Conservation (phyloP, 2,113 vertebrate species). For the Misgurnus anguillicaudatus region DNA sequence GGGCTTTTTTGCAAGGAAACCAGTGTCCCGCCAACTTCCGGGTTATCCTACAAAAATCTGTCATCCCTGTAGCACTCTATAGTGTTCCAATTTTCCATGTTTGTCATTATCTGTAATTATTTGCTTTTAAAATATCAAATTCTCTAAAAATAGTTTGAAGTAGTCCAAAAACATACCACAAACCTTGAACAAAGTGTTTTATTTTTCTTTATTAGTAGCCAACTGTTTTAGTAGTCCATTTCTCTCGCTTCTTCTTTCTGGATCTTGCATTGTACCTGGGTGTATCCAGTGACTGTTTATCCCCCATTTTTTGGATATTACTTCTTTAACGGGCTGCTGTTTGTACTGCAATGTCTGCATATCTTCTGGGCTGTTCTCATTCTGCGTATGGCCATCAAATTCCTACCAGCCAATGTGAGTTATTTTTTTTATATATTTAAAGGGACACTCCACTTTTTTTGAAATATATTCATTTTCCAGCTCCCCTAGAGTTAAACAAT, state of each 20-base stretch:
- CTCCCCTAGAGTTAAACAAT: too few relatives aligned
- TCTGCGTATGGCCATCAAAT: conserved; percentile 91
- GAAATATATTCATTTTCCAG: too few relatives aligned
- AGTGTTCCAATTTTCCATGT: neutral
- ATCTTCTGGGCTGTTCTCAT: conserved; percentile 92
- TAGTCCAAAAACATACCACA: neutral
- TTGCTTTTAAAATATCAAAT: neutral
- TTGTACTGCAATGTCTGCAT: conserved; percentile 86
- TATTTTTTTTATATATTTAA: too few relatives aligned
- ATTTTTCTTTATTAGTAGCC: neutral
- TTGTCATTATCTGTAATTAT: neutral
- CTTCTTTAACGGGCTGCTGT: conserved; percentile 91
- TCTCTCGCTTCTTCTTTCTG: conserved; percentile 52
- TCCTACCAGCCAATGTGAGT: conserved; percentile 89
- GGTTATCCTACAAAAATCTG: too few relatives aligned
- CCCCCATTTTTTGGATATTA: conserved; percentile 88
- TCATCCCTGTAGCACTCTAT: neutral
- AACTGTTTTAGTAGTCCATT: neutral
- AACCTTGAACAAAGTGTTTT: neutral
- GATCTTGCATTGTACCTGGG: conserved; percentile 85
- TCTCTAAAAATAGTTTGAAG: neutral
- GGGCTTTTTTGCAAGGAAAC: too few relatives aligned
- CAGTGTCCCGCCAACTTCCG: too few relatives aligned
- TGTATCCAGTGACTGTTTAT: conserved; percentile 84
- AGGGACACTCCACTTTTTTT: too few relatives aligned